Conservation (phyloP, 1,140 invertebrate genomes). For the Drosophila azteca region DNA sequence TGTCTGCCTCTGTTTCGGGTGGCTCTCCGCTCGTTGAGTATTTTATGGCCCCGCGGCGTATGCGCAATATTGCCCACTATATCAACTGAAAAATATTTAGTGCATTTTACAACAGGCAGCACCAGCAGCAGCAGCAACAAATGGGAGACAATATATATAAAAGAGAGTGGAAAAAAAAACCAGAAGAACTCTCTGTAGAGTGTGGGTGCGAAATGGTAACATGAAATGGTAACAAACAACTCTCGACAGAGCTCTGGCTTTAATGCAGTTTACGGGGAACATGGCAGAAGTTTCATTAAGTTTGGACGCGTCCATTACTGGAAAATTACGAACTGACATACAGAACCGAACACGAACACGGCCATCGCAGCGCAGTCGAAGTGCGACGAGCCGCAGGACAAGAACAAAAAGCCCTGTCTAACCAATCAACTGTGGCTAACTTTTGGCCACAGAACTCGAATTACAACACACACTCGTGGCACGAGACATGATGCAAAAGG, state of each 20-base stretch:
- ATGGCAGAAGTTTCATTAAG: constrained; percentile 70
- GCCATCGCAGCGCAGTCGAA: constrained; percentile 19
- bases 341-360: constrained; percentile 28
- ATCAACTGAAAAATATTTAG: constrained; percentile 54
- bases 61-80: constrained; percentile 61
- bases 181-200: constrained; percentile 2
- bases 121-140: constrained; percentile 38
- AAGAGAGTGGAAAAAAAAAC: constrained; percentile 22
- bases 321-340: constrained; percentile 47
- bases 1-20: constrained; percentile 10
- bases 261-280: constrained; percentile 53
- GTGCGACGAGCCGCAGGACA: constrained; percentile 19
- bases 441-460: constrained; percentile 78
- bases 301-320: constrained; percentile 57
- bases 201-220: constrained; percentile 17
- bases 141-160: constrained; percentile 50
- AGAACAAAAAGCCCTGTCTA: constrained; percentile 51
- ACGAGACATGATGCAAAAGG: no score
- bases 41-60: constrained; percentile 60
- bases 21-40: constrained; percentile 31
- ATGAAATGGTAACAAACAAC: constrained; percentile 8
- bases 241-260: constrained; percentile 23
- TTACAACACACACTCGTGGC: constrained; percentile 44
- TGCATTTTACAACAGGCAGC: constrained; percentile 37
- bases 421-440: constrained; percentile 81